A percentile compares a stretch with the other conserved stretches of the same genome.
Evolutionary conservation across 2,888 invertebrate species (phyloP).

Genomic region (Icerya purchasi): DNA sequence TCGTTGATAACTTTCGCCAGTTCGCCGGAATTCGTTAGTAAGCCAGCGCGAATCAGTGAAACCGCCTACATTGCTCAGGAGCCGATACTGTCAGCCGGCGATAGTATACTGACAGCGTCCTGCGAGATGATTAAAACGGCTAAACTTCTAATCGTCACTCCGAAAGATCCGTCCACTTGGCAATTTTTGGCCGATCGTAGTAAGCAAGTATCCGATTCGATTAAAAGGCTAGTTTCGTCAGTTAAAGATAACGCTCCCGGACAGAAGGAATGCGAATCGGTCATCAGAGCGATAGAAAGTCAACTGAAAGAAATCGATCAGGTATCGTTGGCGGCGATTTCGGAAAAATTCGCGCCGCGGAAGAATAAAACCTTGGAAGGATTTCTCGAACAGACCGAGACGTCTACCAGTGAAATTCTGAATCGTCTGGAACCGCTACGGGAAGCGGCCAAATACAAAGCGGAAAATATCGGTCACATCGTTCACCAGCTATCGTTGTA

Average conservation of each 20-base stretch:
- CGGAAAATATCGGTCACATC: conserved; percentile 79
- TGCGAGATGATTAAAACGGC: conserved; percentile 79
- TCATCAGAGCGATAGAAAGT: conserved; percentile 50
- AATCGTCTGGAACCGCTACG: conserved; percentile 71
- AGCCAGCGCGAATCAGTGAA: conserved; percentile 73
- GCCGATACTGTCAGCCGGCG: conserved; percentile 67
- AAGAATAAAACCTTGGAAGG: conserved; percentile 46
- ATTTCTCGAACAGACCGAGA: conserved; percentile 56
- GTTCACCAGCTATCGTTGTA: conserved; percentile 37
- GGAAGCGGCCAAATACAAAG: conserved; percentile 66
- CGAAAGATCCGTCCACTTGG: conserved; percentile 84
- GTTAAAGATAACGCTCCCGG: conserved; percentile 92
- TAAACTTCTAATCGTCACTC: conserved; percentile 65
- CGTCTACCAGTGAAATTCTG: conserved; percentile 53
- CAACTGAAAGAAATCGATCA: conserved; percentile 66
- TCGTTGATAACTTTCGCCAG: conserved; percentile 80
- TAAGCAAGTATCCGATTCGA: conserved; percentile 87
- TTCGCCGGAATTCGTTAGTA: conserved; percentile 77
- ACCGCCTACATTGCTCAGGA: conserved; percentile 67
- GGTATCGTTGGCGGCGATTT: conserved; percentile 69
- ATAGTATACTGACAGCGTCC: conserved; percentile 57
- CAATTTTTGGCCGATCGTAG: conserved; percentile 82
- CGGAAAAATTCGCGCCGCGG: conserved; percentile 46
- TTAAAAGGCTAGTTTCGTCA: conserved; percentile 78
- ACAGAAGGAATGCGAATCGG: conserved; percentile 74